Evolutionary conservation across 2,113 vertebrate genomes (phyloP), one percentile per base, ranked within the genome.

Genomic region (Excalfactoria chinensis): DNA sequence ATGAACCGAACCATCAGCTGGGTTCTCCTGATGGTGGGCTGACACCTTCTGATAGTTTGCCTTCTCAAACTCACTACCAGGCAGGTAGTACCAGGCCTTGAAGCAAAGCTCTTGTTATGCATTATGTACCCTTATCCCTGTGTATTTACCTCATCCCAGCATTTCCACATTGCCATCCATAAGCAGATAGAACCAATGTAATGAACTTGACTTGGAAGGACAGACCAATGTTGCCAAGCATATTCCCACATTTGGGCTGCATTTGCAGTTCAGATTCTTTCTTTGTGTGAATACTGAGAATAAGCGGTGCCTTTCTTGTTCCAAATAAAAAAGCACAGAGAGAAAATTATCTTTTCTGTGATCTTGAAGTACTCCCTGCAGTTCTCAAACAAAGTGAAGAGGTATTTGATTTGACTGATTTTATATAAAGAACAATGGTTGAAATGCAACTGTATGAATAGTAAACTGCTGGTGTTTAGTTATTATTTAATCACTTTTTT

Each of bases 401-500:
- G 56, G 62, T 15, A 64, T 67, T 86, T 81, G 18, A 62, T 84
- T 78, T 90, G 15, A 43, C 35, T 32, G 77, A 22, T 35, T 86
- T 84, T 81, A 82, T 10, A 75, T 13, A 35, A 66, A 11, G 13
- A 78, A 17, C 0, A 0, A 72, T 0, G 2, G 13, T 6, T 77
- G 44, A 73, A n/a, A 15, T 89, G 51, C 30, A 84, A 43, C 34
- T 56, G 4, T 30, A 78, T 44, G 19, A 89, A 69, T 0, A 75
- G 59, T 49, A 43, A 71, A 74, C 51, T 78, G 18, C n/a, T 81
- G 23, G 26, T 46, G 9, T 49, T 93, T 68, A 73, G 44, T 14
- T 86, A 49, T 49, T 70, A 62, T 34, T 89, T 53, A 69, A 64
- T 67, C n/a, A 63, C 8, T 84, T 9, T 82, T 90, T 17, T 16